A percentile compares a stretch with the other conserved stretches of the same genome.
phyloP scores from a whole-genome alignment of 2,113 vertebrate genomes.

The Gavialis gangeticus region DNA sequence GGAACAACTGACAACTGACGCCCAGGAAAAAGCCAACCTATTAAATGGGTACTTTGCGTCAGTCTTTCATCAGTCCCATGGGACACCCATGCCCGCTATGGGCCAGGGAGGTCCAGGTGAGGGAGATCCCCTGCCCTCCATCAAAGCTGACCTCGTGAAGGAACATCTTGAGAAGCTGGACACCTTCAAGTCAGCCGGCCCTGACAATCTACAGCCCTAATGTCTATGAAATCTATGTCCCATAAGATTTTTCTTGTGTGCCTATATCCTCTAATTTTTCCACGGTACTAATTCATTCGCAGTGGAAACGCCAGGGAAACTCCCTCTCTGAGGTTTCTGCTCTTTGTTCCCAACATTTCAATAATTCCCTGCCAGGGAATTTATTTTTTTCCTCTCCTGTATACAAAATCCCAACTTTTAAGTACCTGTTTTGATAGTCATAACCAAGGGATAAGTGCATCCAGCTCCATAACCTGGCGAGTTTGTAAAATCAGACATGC shows the following conservation, averaged over 20 bases:
- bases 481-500: neutral
- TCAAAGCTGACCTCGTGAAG: too few species aligned
- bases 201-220: too few species aligned
- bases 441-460: neutral
- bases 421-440: neutral
- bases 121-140: too few species aligned
- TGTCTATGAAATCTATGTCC: too few species aligned
- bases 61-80: too few species aligned
- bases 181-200: too few species aligned
- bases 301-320: accelerated
- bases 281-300: accelerated
- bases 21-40: too few species aligned
- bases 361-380: neutral
- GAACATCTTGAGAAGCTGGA: too few species aligned
- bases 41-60: too few species aligned
- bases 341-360: neutral
- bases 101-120: too few species aligned
- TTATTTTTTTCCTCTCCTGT: neutral
- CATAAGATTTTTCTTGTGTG: accelerated
- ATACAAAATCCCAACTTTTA: neutral
- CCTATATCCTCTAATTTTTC: accelerated
- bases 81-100: too few species aligned
- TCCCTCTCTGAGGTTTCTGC: neutral
- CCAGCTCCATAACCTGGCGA: neutral
- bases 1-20: too few species aligned